Percentiles rank a stretch among this genome's conserved stretches.
Evolutionary conservation across 2,797 vertebrate species (phyloP).

Genomic region (Sphenopsis melanotis): DNA sequence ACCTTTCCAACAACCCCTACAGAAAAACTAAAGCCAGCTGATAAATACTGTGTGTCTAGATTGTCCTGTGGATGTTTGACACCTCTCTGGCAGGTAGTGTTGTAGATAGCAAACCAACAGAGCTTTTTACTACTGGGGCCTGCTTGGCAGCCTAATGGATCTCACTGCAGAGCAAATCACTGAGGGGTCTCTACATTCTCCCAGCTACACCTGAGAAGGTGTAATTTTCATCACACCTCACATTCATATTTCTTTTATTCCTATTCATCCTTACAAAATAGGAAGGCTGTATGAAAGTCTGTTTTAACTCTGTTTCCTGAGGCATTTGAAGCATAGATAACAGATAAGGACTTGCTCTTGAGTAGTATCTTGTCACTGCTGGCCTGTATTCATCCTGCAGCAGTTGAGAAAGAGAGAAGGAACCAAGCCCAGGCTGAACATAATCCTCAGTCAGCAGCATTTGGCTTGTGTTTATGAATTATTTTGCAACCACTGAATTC

Average conservation of each 20-base stretch:
- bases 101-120: neutral
- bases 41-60: neutral
- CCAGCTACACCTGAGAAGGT: neutral
- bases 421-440: neutral
- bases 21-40: neutral
- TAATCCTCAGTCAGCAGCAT: fast-evolving
- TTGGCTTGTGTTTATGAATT: neutral
- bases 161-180: fast-evolving
- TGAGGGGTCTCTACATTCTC: neutral
- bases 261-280: neutral
- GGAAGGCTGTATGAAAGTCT: neutral
- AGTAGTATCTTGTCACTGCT: neutral
- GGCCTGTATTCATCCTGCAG: neutral
- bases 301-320: neutral
- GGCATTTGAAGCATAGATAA: neutral
- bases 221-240: neutral
- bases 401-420: neutral
- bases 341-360: neutral
- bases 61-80: neutral
- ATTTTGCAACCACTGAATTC: neutral
- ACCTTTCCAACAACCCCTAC: neutral
- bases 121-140: neutral
- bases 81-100: neutral
- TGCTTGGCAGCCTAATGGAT: neutral
- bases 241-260: neutral